These are phyloP conservation scores for Ispidina lecontei DNA, from an alignment of 2,797 vertebrate species.

Conservation along the genomic window DNA sequence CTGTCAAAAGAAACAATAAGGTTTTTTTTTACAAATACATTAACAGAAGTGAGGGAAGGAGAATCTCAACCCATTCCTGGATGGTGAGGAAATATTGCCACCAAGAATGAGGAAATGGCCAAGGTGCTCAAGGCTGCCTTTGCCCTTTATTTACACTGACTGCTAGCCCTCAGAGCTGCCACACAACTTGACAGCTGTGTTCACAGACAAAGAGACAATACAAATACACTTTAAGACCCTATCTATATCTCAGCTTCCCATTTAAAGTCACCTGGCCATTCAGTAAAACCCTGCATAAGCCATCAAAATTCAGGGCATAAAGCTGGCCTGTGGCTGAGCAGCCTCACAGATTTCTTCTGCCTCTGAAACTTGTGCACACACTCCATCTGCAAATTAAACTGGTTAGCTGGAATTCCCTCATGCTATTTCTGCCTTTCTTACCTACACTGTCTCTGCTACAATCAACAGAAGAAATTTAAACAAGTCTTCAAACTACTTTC, in stretches of 20 bases:
- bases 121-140: too few relatives aligned
- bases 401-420: not conserved
- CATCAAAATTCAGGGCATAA: not conserved
- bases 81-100: too few relatives aligned
- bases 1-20: too few relatives aligned
- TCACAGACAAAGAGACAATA: not conserved
- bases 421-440: not conserved
- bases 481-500: not conserved
- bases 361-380: not conserved
- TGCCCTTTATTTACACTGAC: not conserved
- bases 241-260: not conserved
- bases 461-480: not conserved
- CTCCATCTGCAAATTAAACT: not conserved
- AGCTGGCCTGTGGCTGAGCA: accelerated
- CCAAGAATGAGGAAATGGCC: too few relatives aligned
- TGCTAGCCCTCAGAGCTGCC: accelerated
- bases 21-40: too few relatives aligned
- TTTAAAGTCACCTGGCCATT: not conserved
- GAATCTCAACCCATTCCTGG: too few relatives aligned
- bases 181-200: not conserved
- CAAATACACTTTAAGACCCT: not conserved
- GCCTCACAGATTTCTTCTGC: not conserved
- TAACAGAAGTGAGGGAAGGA: too few relatives aligned
- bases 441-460: not conserved
- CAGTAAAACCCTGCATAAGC: not conserved